phyloP scores from a whole-genome alignment of 1,140 invertebrate genomes.

The Condylostylus longicornis region DNA sequence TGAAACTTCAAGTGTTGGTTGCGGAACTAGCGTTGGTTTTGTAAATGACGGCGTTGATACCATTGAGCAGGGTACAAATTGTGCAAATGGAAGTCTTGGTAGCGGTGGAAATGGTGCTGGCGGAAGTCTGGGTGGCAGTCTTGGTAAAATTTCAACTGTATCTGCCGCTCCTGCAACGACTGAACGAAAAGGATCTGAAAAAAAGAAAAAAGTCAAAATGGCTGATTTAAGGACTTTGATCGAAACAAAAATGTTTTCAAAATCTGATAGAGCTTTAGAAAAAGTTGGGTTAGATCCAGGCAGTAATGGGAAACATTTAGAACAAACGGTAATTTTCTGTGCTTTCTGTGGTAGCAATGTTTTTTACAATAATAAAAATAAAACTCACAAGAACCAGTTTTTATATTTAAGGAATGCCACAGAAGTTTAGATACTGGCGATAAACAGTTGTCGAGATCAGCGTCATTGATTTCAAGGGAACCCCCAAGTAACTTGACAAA shows the following conservation, averaged over 20 bases:
- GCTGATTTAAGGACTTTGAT: constrained; percentile 77
- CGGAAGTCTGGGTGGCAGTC: too few relatives aligned
- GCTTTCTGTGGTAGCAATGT: neutral
- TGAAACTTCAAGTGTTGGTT: too few relatives aligned
- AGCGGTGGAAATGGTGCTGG: too few relatives aligned
- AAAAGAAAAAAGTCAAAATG: constrained; percentile 79
- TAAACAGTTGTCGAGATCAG: constrained; percentile 46
- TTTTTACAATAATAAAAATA: neutral
- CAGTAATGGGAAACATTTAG: constrained; percentile 35
- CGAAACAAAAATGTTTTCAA: constrained; percentile 77
- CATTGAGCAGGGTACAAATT: too few relatives aligned
- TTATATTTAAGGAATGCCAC: constrained; percentile 49
- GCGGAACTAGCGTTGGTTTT: too few relatives aligned
- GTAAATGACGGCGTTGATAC: too few relatives aligned
- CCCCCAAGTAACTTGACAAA: constrained; percentile 61
- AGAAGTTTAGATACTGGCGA: constrained; percentile 64
- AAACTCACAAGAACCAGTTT: neutral
- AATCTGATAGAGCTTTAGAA: constrained; percentile 79
- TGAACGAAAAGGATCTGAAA: constrained; percentile 61
- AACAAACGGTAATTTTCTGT: constrained; percentile 29
- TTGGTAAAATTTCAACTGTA: too few relatives aligned
- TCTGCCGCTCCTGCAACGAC: constrained; percentile 38
- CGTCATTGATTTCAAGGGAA: constrained; percentile 41
- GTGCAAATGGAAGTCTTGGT: too few relatives aligned
- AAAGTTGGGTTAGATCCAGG: constrained; percentile 66